These are phyloP conservation scores for Galerucella calmariensis DNA, from an alignment of 2,888 invertebrate species.

Conservation along the genomic window DNA sequence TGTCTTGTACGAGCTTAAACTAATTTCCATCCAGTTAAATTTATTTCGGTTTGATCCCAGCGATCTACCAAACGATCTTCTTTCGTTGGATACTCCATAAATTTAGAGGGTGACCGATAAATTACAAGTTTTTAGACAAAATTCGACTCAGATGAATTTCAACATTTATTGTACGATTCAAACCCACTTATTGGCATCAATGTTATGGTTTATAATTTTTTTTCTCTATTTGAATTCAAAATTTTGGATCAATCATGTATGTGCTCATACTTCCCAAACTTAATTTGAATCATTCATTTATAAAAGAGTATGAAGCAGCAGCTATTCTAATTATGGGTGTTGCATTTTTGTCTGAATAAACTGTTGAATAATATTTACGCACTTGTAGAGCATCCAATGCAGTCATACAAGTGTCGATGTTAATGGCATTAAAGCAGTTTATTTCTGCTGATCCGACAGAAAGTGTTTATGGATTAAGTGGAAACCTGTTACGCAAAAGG, in stretches of 20 bases:
- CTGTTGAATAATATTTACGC: conserved; percentile 34
- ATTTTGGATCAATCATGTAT: too few species aligned
- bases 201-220: too few species aligned
- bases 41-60: conserved; percentile 1
- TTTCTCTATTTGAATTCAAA: too few species aligned
- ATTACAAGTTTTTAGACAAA: too few species aligned
- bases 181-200: too few species aligned
- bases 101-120: too few species aligned
- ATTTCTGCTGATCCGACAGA: conserved; percentile 20
- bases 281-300: too few species aligned
- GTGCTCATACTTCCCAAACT: too few species aligned
- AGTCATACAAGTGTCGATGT: conserved; percentile 35
- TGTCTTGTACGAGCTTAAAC: conserved; percentile 17
- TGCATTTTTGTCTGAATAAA: conserved; percentile 2
- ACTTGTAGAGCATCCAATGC: conserved; percentile 37
- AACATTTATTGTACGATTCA: too few species aligned
- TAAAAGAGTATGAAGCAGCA: not conserved
- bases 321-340: not conserved
- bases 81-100: too few species aligned
- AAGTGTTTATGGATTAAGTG: conserved; percentile 14
- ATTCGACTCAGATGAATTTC: too few species aligned
- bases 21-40: conserved; percentile 16
- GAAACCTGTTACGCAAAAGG: conserved; percentile 20
- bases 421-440: conserved; percentile 38
- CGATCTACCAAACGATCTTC: not conserved